Conservation (phyloP, 1,140 invertebrate species). For the Achatina immaculata region DNA sequence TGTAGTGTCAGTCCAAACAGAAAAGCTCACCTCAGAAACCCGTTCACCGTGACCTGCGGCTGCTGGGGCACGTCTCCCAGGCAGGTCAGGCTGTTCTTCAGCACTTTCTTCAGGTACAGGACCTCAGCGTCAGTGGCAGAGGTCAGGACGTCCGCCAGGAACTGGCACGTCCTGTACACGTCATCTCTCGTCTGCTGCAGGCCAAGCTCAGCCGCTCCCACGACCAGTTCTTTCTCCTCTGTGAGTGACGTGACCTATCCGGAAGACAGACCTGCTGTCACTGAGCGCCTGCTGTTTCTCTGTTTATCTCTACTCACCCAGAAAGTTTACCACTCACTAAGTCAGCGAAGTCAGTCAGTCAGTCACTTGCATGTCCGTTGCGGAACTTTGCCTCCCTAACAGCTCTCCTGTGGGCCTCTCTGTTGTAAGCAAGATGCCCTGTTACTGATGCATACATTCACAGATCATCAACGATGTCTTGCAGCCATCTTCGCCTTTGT, state of each 20-base stretch:
- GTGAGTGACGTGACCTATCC: constrained; percentile 20
- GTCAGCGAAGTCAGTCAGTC: no score
- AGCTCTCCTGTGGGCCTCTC: no score
- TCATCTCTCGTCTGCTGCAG: constrained; percentile 37
- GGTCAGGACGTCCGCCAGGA: constrained; percentile 38
- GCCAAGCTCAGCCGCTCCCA: constrained; percentile 30
- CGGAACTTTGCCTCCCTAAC: no score
- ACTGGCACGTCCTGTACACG: constrained; percentile 38
- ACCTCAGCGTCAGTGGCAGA: constrained; percentile 40
- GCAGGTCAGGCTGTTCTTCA: constrained; percentile 25
- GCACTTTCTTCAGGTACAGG: constrained; percentile 39
- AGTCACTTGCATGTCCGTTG: no score
- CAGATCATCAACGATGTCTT: no score
- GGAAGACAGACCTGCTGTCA: no score
- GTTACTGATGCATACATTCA: no score
- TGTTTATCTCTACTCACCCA: no score
- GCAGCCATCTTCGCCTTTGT: no score
- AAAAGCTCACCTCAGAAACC: not conserved
- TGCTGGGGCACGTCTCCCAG: not conserved
- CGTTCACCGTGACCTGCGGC: not conserved
- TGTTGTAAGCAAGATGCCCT: no score
- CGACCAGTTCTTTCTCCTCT: constrained; percentile 27
- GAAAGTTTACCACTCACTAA: no score
- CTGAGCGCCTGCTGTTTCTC: no score
- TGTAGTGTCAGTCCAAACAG: not conserved